Base-by-base conservation (phyloP, 2,797 vertebrate genomes). In the Typhlichthys subterraneus region DNA sequence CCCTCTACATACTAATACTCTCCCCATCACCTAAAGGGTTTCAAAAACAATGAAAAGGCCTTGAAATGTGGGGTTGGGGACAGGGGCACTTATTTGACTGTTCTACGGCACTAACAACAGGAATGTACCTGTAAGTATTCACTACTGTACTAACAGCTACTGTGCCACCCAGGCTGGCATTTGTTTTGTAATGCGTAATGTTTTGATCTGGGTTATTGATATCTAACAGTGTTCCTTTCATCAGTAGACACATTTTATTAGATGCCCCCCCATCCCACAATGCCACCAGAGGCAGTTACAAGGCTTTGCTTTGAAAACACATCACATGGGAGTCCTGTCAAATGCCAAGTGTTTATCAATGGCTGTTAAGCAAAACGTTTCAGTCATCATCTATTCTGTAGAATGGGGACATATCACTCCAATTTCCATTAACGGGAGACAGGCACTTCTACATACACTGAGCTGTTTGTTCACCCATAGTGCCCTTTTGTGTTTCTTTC, bases 401-500 rank as follows among this genome's bases (percentile, higher is more conserved):
- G 81, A 89, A 82, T 74, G 67, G 85, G 82, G 69, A 77, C 65
- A 61, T 56, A 75, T 76, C 74, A 58, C 80, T 91, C 66, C 72
- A 81, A 83, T 89, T 86, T 88, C 79, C 79, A 84, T 91, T 86
- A 86, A 70, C 10, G 67, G 82, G 79, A 57, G 63, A 72, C 57
- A 62, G 65, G 46, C 23, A 29, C 23, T 29, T 29, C 23, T 29
- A 29, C 23, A 29, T 29, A 29, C 4, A 29, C 23, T 29, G 23
- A 29, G 23, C 23, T 29, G 23, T 29, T 29, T 29, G 23, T 29
- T 29, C 4, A 29, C 23, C 23, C 23, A 29, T 29, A 4, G 23
- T 0, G 23, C 23, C 23, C 23, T 29, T 29, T 29, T 29, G 23
- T 4, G 23, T 29, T 29, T 29, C 3, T 29, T 29, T 29, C 23